phyloP scores from a whole-genome alignment of 2,888 invertebrate genomes.

The Drosophila macrospina region DNA sequence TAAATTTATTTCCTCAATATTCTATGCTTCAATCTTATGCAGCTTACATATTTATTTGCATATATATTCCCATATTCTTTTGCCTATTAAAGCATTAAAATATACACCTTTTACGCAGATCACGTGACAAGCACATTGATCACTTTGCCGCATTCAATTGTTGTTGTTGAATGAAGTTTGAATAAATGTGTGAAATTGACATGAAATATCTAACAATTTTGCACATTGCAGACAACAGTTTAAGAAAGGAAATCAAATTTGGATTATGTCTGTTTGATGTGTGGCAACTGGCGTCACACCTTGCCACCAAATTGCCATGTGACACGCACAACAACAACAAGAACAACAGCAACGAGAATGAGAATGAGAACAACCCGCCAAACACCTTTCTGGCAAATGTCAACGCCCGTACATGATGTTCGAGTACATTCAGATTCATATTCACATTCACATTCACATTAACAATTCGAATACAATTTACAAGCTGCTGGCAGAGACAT shows the following conservation, averaged over 20 bases:
- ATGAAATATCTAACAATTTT: conserved; percentile 29
- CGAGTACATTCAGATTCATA: conserved; percentile 45
- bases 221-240: conserved; percentile 36
- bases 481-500: conserved; percentile 71
- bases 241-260: conserved; percentile 47
- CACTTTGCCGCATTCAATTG: conserved; percentile 40
- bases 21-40: no score
- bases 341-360: neutral
- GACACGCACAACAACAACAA: conserved; percentile 29
- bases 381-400: conserved; percentile 72
- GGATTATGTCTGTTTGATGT: conserved; percentile 66
- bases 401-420: conserved; percentile 71
- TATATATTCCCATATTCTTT: neutral
- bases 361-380: conserved; percentile 24
- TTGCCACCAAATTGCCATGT: conserved; percentile 53
- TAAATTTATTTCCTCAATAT: no score
- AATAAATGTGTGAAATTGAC: conserved; percentile 17
- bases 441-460: conserved; percentile 31
- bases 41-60: neutral
- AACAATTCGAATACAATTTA: conserved; percentile 63
- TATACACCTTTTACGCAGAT: conserved; percentile 49
- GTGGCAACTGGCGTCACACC: conserved; percentile 68
- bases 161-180: conserved; percentile 1
- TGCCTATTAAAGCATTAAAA: neutral
- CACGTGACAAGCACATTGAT: conserved; percentile 38